phyloP scores from a whole-genome alignment of 2,797 vertebrate species.

The Gymnodraco acuticeps region DNA sequence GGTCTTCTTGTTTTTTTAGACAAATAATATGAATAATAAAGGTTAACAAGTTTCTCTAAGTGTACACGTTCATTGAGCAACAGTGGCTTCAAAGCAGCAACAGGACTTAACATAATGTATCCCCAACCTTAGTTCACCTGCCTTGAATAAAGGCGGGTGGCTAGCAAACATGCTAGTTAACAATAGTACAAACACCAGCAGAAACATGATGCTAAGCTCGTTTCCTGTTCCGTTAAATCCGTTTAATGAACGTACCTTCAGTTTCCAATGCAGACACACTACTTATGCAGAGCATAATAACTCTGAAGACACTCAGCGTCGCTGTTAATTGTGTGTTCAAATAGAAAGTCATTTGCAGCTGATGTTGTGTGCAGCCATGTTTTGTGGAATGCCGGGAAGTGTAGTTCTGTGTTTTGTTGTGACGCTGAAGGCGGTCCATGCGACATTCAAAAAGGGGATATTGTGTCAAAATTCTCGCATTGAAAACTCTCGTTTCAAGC shows the following conservation, averaged over 20 bases:
- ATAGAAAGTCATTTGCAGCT: slow-evolving; percentile 12
- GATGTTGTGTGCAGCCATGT: slow-evolving; percentile 49
- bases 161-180: slow-evolving; percentile 45
- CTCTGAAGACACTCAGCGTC: slow-evolving; percentile 23
- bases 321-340: background rate
- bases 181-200: background rate
- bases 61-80: background rate
- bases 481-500: background rate
- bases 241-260: slow-evolving; percentile 51
- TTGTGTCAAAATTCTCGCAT: background rate
- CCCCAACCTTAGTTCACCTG: background rate
- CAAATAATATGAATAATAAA: background rate
- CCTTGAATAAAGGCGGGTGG: background rate
- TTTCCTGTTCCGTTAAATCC: background rate
- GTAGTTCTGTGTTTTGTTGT: slow-evolving; percentile 41
- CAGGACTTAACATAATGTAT: too few species aligned
- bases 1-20: background rate
- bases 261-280: slow-evolving; percentile 20
- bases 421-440: too few species aligned
- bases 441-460: background rate
- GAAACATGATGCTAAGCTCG: background rate
- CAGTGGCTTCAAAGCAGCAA: background rate
- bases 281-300: background rate
- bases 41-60: too few species aligned
- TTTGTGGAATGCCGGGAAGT: slow-evolving; percentile 71